Evolutionary conservation across 2,797 vertebrate species (phyloP).

Genomic region (Hippoglossus hippoglossus): DNA sequence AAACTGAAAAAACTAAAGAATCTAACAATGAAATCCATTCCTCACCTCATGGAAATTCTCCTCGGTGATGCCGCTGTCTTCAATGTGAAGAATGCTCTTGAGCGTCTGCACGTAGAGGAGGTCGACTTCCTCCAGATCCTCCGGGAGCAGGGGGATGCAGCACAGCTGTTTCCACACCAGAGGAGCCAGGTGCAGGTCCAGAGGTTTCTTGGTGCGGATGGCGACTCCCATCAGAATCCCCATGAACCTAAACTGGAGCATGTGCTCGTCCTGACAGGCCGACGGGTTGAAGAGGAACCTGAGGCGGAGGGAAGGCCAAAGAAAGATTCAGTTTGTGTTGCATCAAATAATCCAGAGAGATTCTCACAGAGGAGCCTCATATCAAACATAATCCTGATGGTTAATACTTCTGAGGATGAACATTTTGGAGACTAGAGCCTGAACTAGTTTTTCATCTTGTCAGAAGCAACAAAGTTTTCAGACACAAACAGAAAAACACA

Average conservation of each 20-base stretch:
- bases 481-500: too few species aligned
- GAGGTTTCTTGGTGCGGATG: conserved; percentile 87
- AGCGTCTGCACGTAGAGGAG: conserved; percentile 87
- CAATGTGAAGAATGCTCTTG: conserved; percentile 87
- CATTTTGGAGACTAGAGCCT: too few species aligned
- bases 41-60: conserved; percentile 88
- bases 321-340: too few species aligned
- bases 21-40: background rate
- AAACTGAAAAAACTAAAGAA: too few species aligned
- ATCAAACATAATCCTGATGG: too few species aligned
- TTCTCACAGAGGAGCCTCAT: too few species aligned
- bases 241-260: conserved; percentile 86
- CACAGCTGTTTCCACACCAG: conserved; percentile 90
- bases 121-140: conserved; percentile 88
- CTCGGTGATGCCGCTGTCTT: conserved; percentile 88
- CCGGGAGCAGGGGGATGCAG: conserved; percentile 83
- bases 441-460: too few species aligned
- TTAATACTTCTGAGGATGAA: too few species aligned
- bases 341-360: too few species aligned
- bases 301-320: background rate
- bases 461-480: too few species aligned
- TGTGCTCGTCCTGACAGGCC: conserved; percentile 82
- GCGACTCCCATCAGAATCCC: conserved; percentile 89
- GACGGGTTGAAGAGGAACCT: conserved; percentile 87
- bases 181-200: conserved; percentile 87